Base-by-base conservation (phyloP, 2,113 vertebrate genomes). In the Ivindomyrus marchei region DNA sequence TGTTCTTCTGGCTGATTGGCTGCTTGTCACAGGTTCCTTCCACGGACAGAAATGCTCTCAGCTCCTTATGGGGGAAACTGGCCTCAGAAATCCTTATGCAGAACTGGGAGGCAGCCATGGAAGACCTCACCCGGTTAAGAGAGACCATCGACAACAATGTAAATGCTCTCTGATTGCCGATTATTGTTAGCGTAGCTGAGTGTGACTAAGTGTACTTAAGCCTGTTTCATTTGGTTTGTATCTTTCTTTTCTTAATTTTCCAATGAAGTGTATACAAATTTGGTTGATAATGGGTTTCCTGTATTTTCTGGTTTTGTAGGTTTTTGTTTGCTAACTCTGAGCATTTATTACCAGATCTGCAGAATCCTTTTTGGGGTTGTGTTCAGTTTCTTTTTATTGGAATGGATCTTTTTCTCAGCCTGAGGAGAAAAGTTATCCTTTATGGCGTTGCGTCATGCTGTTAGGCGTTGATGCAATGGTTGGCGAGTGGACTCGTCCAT, bases 61-160 rank as follows among this genome's bases (percentile, higher is more conserved):
- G 97, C 95, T 99, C 98, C 58, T 96, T 99, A 15, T 99, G 98
- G 98, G 98, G 98, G 85, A 99, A 99, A 93, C 94, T 99, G 93
- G 98, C 98, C 86, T 99, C 98, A 91, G 98, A 99, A 96, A 99
- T 99, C 94, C 95, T 99, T 94, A 99, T 99, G 98, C 98, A 99
- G 95, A 99, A 98, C 93, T 98, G 97, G 97, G 97, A 98, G 94
- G 97, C 97, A 85, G 97, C 97, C 77, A 98, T 98, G 98, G 98
- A 99, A 94, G 98, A 99, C 93, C 97, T 99, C 89, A 99, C 98
- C 91, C 96, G 98, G 89, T 95, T 99, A 86, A 98, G 99, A 94
- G 98, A 99, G 94, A 99, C 98, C 62, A 98, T 99, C 94, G 98
- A 99, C 96, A 99, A 99, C 95, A 99, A 98, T 80, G 98, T 99